Base-by-base conservation (phyloP, 1,140 invertebrate species). In the Gryllus bimaculatus region DNA sequence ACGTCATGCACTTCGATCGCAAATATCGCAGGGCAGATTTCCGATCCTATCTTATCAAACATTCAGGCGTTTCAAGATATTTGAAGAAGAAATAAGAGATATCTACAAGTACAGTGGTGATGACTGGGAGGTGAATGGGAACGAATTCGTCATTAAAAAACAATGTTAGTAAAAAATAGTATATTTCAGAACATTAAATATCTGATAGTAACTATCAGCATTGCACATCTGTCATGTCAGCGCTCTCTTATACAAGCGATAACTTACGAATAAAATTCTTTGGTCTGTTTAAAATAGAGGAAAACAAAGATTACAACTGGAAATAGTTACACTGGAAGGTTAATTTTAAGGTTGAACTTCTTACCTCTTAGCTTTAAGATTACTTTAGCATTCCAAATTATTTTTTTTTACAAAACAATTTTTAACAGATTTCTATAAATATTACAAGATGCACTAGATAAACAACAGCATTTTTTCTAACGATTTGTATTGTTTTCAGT, bases 101-200 rank as follows among this genome's bases (percentile, higher is more conserved):
- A 1, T 39, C 26, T 5, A 39, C 26, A 39, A 39, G 26, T 39
- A 39, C 54, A 66, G 10, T 66, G 54, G 10, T 7, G 7, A 66
- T 66, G 7, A 66, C 2, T 66, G 54, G 54, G 18, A 66, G 54
- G 18, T 66, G 54, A 18, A 13, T 13, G 7, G 7, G 54, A 7
- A 7, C 18, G 54, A 66, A 18, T 39, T 39, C 26, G 26, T 39
- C 26, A 39, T 39, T 66, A 66, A 13, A 66, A 66, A 10, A 66
- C 18, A 66, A 66, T 13, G 10, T 66, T 66, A 66, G 54, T 66
- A 66, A 66, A 66, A 66, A 66, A 66, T 66, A 66, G 54, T 66
- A 66, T 66, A 66, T 66, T 66, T 66, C 54, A 66, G 54, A 66
- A 66, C 54, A 66, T 66, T 66, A 66, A 66, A 66, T 66, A 66